These are phyloP conservation scores for Agrotis segetum DNA, from an alignment of 2,888 invertebrate species.

Conservation along the genomic window DNA sequence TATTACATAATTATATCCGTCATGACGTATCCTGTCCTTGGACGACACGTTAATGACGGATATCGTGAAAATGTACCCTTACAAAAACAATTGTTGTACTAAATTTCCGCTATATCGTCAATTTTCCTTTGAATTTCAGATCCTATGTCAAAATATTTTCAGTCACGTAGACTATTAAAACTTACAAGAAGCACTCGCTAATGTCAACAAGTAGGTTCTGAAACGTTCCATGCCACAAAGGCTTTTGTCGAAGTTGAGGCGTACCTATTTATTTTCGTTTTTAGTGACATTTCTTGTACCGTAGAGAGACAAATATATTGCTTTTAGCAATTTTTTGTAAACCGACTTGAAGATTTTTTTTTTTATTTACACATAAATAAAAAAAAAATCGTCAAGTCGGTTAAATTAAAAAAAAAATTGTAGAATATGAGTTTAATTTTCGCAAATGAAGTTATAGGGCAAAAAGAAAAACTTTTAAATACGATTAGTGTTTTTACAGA, in stretches of 20 bases:
- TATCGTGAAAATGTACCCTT: too few relatives aligned
- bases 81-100: neutral
- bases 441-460: too few relatives aligned
- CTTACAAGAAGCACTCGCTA: constrained; percentile 4
- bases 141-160: constrained; percentile 16
- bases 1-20: too few relatives aligned
- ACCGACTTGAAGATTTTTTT: neutral
- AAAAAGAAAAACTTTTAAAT: too few relatives aligned
- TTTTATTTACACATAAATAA: too few relatives aligned
- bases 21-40: too few relatives aligned
- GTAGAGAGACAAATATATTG: too few relatives aligned
- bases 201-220: constrained; percentile 14
- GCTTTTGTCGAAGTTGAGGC: neutral
- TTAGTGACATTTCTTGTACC: neutral
- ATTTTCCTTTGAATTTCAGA: neutral
- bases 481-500: too few relatives aligned
- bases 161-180: constrained; percentile 32
- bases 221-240: neutral
- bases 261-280: neutral
- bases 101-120: neutral
- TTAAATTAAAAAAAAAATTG: too few relatives aligned
- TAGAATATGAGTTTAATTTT: too few relatives aligned
- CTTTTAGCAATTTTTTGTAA: neutral
- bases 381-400: too few relatives aligned
- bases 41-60: too few relatives aligned